Evolutionary conservation across 2,888 invertebrate genomes (phyloP).

Genomic region (Halictus ligatus): DNA sequence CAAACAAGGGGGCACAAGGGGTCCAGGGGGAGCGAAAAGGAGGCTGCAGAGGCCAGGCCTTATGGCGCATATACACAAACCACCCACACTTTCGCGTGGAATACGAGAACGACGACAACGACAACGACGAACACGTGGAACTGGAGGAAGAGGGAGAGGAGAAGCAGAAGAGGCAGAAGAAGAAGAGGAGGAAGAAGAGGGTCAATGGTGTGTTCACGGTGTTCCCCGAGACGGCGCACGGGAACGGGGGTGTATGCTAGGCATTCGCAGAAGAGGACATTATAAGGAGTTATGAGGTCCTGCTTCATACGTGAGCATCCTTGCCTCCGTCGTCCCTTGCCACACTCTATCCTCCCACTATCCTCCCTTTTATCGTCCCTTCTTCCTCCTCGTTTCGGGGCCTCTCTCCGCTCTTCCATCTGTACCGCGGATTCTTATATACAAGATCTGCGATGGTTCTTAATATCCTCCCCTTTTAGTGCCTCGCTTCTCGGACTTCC

Average conservation of each 20-base stretch:
- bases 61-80: conserved; percentile 75
- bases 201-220: conserved; percentile 74
- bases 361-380: conserved; percentile 67
- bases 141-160: conserved; percentile 25
- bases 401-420: conserved; percentile 35
- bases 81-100: conserved; percentile 66
- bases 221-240: conserved; percentile 77
- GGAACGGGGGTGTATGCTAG: conserved; percentile 82
- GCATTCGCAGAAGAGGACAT: conserved; percentile 83
- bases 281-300: conserved; percentile 84
- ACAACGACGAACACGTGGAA: conserved; percentile 39
- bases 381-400: conserved; percentile 68
- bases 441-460: conserved; percentile 83
- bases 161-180: conserved; percentile 33
- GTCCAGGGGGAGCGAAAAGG: conserved; percentile 36
- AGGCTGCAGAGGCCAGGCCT: conserved; percentile 69
- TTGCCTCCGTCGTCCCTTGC: conserved; percentile 73
- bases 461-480: conserved; percentile 84
- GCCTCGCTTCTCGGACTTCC: conserved; percentile 78
- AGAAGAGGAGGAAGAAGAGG: conserved; percentile 50
- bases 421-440: conserved; percentile 79
- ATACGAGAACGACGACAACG: conserved; percentile 54
- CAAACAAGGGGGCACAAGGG: not conserved
- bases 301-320: conserved; percentile 83
- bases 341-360: conserved; percentile 63